These are phyloP conservation scores for Sigmodon hispidus DNA, from an alignment of 2,113 vertebrate species.

Conservation along the genomic window DNA sequence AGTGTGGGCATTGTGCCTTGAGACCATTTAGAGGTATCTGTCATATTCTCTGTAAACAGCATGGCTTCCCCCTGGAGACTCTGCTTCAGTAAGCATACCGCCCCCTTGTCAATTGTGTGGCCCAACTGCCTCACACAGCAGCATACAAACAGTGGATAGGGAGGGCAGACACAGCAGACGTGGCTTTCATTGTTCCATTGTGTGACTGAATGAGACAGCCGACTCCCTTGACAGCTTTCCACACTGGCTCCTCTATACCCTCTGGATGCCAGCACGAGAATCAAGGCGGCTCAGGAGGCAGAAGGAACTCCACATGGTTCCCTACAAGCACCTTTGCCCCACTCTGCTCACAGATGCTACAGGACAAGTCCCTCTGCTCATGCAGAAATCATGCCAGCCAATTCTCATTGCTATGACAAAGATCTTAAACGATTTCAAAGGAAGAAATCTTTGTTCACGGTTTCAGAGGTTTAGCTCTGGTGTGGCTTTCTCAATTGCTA, in stretches of 20 bases:
- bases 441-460: neutral
- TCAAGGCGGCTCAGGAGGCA: neutral
- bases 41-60: neutral
- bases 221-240: accelerated
- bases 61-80: neutral
- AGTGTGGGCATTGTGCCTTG: neutral
- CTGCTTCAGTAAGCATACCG: neutral
- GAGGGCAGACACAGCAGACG: neutral
- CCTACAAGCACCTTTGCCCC: neutral
- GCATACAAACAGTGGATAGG: neutral
- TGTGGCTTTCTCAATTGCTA: neutral
- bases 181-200: neutral
- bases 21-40: constrained; percentile 13
- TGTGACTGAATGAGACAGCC: neutral
- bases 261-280: neutral
- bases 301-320: accelerated
- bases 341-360: neutral
- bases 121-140: neutral
- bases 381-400: neutral
- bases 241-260: accelerated
- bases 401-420: neutral
- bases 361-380: neutral
- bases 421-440: neutral
- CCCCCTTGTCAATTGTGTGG: neutral
- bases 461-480: neutral